These are phyloP conservation scores for Oncopodura yosiiana DNA, from an alignment of 1,140 invertebrate genomes.

Conservation along the genomic window DNA sequence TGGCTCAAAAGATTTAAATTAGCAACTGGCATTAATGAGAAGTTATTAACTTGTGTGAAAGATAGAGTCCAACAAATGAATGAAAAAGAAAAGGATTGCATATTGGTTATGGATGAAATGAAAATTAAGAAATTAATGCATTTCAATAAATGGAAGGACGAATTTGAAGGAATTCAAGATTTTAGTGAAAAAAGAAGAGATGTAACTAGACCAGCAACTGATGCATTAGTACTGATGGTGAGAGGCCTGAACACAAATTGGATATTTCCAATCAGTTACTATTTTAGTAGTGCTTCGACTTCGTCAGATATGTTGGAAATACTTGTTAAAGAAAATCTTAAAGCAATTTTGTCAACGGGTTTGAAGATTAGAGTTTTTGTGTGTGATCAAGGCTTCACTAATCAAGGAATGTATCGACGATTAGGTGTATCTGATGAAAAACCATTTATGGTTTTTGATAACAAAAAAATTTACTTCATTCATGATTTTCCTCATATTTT, in stretches of 20 bases:
- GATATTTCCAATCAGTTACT: slow-evolving; percentile 7
- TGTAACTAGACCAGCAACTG: neutral
- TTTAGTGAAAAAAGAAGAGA: neutral
- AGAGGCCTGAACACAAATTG: neutral
- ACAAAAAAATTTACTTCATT: slow-evolving; percentile 1
- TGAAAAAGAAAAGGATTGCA: neutral
- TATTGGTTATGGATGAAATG: slow-evolving; percentile 19
- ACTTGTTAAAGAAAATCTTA: neutral
- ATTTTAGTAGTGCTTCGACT: slow-evolving; percentile 3
- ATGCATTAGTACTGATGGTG: slow-evolving; percentile 11
- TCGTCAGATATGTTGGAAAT: neutral
- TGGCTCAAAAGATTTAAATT: neutral
- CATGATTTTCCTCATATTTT: slow-evolving; percentile 7
- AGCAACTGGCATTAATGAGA: neutral
- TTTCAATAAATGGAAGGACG: slow-evolving; percentile 4
- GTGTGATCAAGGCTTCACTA: slow-evolving; percentile 3
- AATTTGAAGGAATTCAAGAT: slow-evolving; percentile 9
- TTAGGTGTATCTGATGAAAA: neutral
- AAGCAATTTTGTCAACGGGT: neutral
- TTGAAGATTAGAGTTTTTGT: slow-evolving; percentile 4
- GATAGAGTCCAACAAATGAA: neutral
- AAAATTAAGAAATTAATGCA: slow-evolving; percentile 2
- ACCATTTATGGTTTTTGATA: neutral
- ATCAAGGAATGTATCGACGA: neutral
- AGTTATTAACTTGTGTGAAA: neutral